Evolutionary conservation across 1,140 invertebrate species (phyloP).

Genomic region (Dinoponera quadriceps): DNA sequence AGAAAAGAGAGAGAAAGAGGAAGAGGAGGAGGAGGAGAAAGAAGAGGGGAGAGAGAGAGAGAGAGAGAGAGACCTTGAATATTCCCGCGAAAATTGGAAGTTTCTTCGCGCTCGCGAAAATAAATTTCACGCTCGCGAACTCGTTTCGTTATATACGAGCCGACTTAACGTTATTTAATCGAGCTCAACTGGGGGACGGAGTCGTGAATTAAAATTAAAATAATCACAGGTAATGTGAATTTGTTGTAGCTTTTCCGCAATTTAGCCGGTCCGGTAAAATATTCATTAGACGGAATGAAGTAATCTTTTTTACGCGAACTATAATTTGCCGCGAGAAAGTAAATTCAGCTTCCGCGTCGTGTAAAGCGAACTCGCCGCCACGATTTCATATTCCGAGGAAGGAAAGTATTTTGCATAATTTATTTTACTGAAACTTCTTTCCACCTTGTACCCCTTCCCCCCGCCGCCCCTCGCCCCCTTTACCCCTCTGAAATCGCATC

Average conservation of each 20-base stretch:
- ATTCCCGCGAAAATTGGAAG: background rate
- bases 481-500: slow-evolving; percentile 37
- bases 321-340: slow-evolving; percentile 58
- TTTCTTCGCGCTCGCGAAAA: background rate
- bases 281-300: slow-evolving; percentile 55
- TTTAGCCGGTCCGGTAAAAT: slow-evolving; percentile 41
- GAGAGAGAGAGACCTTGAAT: background rate
- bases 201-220: slow-evolving; percentile 28
- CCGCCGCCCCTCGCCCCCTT: background rate
- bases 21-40: background rate
- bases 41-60: background rate
- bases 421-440: slow-evolving; percentile 81
- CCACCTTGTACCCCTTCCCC: slow-evolving; percentile 57
- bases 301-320: slow-evolving; percentile 55
- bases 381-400: slow-evolving; percentile 81
- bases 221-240: slow-evolving; percentile 31
- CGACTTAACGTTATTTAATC: slow-evolving; percentile 17
- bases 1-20: background rate
- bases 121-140: background rate
- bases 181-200: slow-evolving; percentile 3
- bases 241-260: slow-evolving; percentile 37
- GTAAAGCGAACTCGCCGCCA: slow-evolving; percentile 71
- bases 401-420: slow-evolving; percentile 83
- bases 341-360: slow-evolving; percentile 73
- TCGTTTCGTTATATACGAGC: background rate